These are phyloP conservation scores for Tenrec ecaudatus DNA, from an alignment of 2,113 vertebrate genomes.

Conservation along the genomic window DNA sequence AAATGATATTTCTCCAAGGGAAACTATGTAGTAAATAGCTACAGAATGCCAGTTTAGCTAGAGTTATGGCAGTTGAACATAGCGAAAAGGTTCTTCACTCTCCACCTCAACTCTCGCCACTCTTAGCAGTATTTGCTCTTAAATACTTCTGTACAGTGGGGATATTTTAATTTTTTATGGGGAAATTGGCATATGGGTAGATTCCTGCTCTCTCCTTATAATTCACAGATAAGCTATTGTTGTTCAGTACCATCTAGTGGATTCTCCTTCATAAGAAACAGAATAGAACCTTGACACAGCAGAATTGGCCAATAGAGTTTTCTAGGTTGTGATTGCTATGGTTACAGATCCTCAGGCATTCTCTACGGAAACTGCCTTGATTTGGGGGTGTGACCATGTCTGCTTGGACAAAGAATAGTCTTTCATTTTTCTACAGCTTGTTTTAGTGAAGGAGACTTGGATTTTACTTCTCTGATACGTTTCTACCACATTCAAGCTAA, in stretches of 20 bases:
- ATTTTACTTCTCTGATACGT: not conserved
- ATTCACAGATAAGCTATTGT: not conserved
- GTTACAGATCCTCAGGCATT: not conserved
- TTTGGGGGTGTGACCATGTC: too few species aligned
- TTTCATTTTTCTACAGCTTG: not conserved
- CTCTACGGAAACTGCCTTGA: not conserved
- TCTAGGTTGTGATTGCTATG: not conserved
- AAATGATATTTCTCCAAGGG: conserved; percentile 61
- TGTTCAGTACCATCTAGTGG: not conserved
- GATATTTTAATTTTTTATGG: not conserved
- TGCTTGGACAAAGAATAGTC: too few species aligned
- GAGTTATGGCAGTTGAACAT: not conserved
- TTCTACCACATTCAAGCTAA: not conserved
- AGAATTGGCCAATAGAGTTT: not conserved
- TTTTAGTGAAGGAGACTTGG: not conserved
- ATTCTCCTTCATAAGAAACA: not conserved
- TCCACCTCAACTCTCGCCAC: not conserved
- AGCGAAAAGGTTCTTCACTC: not conserved
- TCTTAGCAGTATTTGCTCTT: not conserved
- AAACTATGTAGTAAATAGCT: conserved; percentile 46
- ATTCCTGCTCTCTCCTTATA: not conserved
- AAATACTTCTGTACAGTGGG: not conserved
- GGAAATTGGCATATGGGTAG: not conserved
- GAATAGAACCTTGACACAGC: not conserved
- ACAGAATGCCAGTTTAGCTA: not conserved